Evolutionary conservation across 2,113 vertebrate species (phyloP).

Genomic region (Crotalus viridis): DNA sequence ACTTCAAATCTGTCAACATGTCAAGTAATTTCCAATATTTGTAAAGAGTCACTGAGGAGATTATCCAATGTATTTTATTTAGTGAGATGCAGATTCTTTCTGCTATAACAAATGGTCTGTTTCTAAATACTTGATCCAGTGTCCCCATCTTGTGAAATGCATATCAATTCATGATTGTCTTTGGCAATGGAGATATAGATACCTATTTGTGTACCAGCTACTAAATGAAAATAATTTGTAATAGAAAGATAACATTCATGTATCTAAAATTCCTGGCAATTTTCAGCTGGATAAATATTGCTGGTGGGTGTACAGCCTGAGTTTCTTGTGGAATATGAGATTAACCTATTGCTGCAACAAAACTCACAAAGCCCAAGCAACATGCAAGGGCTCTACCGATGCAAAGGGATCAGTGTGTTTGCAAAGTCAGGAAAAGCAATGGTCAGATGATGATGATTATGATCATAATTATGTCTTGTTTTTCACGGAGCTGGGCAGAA

Average conservation of each 20-base stretch:
- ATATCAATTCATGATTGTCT: neutral
- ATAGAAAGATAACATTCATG: neutral
- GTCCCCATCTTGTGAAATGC: neutral
- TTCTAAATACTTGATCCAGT: neutral
- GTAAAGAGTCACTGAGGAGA: neutral
- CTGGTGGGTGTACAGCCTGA: neutral
- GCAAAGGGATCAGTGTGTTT: neutral
- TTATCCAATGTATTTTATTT: neutral
- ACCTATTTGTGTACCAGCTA: neutral
- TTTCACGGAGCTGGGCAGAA: neutral
- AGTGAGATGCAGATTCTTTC: neutral
- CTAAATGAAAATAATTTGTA: neutral
- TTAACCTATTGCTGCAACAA: neutral
- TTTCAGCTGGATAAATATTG: neutral
- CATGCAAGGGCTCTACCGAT: neutral
- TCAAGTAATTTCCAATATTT: neutral
- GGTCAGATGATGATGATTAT: neutral
- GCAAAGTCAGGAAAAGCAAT: neutral
- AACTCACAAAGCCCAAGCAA: neutral
- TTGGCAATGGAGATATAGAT: neutral
- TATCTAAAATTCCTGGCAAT: neutral
- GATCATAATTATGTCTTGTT: neutral
- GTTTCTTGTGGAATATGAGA: neutral
- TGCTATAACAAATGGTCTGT: neutral
- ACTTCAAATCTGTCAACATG: neutral